A percentile compares a stretch with the other conserved stretches of the same genome.
Evolutionary conservation across 2,797 vertebrate species (phyloP).

Genomic region (Vireo griseus): DNA sequence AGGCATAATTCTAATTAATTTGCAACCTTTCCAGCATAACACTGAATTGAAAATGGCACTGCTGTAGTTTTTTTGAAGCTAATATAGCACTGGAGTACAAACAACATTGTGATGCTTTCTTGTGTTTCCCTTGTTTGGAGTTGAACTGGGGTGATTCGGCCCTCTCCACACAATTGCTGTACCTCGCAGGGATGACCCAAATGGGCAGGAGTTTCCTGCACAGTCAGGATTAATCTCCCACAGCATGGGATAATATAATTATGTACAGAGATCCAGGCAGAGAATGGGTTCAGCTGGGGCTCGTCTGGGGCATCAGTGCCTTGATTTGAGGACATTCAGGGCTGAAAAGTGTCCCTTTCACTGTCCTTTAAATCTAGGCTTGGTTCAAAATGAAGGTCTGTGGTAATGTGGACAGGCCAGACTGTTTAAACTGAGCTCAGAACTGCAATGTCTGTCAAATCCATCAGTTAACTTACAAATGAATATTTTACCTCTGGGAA

Average conservation of each 20-base stretch:
- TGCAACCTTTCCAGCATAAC: slow-evolving; percentile 77
- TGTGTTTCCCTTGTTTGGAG: slow-evolving; percentile 17
- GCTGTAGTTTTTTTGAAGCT: slow-evolving; percentile 55
- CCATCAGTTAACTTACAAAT: neutral
- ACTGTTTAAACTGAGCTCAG: neutral
- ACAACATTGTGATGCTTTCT: slow-evolving; percentile 39
- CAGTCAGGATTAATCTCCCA: slow-evolving; percentile 33
- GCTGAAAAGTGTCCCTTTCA: neutral
- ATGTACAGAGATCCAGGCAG: neutral
- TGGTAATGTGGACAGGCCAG: neutral
- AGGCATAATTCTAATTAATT: slow-evolving; percentile 83
- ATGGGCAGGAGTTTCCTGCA: slow-evolving; percentile 25
- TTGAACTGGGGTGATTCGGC: neutral
- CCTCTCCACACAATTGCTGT: neutral
- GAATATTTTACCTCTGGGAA: neutral
- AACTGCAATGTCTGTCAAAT: neutral
- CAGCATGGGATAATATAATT: slow-evolving; percentile 31
- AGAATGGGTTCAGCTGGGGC: neutral
- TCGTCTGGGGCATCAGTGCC: neutral
- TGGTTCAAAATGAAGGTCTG: neutral
- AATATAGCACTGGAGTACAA: slow-evolving; percentile 50
- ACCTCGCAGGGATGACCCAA: neutral
- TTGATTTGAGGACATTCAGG: neutral
- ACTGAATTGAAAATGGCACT: slow-evolving; percentile 74
- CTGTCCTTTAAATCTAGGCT: neutral